Conservation (phyloP, 2,113 vertebrate species). For the Syngnathoides biaculeatus region DNA sequence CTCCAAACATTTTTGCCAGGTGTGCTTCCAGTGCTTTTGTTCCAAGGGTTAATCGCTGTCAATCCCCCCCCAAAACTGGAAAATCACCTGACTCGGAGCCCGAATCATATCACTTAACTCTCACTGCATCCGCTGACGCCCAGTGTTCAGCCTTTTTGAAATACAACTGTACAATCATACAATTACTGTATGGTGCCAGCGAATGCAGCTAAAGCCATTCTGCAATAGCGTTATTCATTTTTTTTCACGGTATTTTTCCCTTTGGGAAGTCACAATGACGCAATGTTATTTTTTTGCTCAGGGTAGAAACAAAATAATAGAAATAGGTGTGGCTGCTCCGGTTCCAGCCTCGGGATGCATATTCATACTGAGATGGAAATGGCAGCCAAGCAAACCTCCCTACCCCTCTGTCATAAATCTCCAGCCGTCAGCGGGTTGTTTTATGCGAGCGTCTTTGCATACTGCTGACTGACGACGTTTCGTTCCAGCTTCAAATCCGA, state of each 20-base stretch:
- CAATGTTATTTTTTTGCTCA: not conserved
- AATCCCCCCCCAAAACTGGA: not conserved
- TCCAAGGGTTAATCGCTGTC: constrained; percentile 54
- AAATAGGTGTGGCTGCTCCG: not conserved
- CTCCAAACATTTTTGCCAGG: constrained; percentile 49
- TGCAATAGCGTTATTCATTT: no score
- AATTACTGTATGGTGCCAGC: no score
- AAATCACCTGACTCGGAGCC: constrained; percentile 29
- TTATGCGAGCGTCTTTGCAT: constrained; percentile 32
- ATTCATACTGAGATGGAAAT: constrained; percentile 36
- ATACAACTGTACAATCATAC: no score
- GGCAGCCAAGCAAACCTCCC: constrained; percentile 28
- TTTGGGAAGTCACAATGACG: no score
- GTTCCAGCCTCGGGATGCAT: constrained; percentile 23
- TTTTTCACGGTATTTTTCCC: no score
- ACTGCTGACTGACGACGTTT: constrained; percentile 29
- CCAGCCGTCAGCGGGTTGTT: constrained; percentile 52
- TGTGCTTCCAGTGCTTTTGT: constrained; percentile 39
- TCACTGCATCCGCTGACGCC: no score
- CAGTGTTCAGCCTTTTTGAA: no score
- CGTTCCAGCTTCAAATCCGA: constrained; percentile 36
- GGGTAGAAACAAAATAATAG: constrained; percentile 5
- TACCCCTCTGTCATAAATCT: constrained; percentile 25
- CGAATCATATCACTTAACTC: constrained; percentile 47
- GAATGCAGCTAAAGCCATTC: no score